phyloP scores from a whole-genome alignment of 2,888 invertebrate genomes.

The Phaedon cochleariae region DNA sequence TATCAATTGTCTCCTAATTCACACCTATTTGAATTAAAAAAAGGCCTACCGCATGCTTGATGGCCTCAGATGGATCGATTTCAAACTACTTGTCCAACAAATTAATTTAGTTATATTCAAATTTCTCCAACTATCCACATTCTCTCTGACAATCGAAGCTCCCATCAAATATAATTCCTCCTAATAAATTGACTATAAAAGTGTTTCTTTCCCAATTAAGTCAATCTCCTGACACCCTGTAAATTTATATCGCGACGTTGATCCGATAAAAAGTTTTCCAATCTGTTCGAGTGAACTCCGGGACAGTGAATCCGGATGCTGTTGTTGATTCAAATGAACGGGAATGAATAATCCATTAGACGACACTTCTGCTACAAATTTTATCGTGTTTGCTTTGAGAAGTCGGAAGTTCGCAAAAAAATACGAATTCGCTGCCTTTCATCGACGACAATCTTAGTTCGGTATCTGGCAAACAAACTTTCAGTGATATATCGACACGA shows the following conservation, averaged over 20 bases:
- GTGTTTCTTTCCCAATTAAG: background rate
- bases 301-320: background rate
- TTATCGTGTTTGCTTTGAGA: background rate
- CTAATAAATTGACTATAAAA: background rate
- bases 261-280: constrained; percentile 1
- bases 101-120: background rate
- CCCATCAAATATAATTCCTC: background rate
- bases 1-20: too few species aligned
- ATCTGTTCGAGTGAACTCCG: background rate
- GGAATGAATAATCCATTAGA: background rate
- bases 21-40: too few species aligned
- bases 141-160: background rate
- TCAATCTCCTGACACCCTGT: background rate
- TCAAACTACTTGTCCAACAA: background rate
- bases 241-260: background rate
- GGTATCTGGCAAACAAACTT: background rate
- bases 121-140: background rate
- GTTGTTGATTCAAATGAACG: background rate
- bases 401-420: background rate
- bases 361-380: constrained; percentile 1
- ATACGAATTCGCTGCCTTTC: background rate
- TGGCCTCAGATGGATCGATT: too few species aligned
- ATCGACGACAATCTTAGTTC: background rate
- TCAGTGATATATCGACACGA: background rate
- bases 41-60: too few species aligned